A percentile compares a stretch with the other conserved stretches of the same genome.
Conservation (phyloP, 2,888 invertebrate species). For the Dynastes hyllus region DNA sequence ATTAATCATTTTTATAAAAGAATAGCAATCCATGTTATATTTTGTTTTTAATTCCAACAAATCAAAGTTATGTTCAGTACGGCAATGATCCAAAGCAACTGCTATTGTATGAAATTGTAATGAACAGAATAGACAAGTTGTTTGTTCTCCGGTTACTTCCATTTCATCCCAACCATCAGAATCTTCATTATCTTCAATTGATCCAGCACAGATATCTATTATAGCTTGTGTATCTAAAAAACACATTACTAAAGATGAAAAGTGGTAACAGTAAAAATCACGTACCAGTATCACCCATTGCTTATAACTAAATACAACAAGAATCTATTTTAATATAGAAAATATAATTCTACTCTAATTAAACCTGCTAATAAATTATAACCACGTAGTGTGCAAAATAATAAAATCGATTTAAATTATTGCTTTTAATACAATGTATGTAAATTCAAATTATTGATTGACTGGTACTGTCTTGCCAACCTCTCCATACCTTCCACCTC, state of each 20-base stretch:
- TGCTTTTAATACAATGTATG: conserved; percentile 49
- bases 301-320: neutral
- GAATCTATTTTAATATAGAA: neutral
- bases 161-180: conserved; percentile 75
- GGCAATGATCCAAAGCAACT: conserved; percentile 80
- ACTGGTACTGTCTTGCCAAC: conserved; percentile 28
- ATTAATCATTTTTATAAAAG: conserved; percentile 87
- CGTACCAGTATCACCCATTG: conserved; percentile 51
- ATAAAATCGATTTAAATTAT: conserved; percentile 40
- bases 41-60: conserved; percentile 78
- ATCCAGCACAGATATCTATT: conserved; percentile 49
- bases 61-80: conserved; percentile 78
- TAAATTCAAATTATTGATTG: conserved; percentile 58
- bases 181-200: conserved; percentile 63
- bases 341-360: conserved; percentile 23
- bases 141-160: conserved; percentile 71
- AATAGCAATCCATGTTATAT: conserved; percentile 87
- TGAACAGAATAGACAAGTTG: conserved; percentile 84
- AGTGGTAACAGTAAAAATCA: neutral
- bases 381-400: conserved; percentile 27
- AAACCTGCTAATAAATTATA: conserved; percentile 15
- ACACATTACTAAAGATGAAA: neutral
- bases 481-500: neutral
- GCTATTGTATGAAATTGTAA: conserved; percentile 76
- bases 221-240: conserved; percentile 27